Conservation (phyloP, 2,797 vertebrate genomes). For the Argyrosomus regius region DNA sequence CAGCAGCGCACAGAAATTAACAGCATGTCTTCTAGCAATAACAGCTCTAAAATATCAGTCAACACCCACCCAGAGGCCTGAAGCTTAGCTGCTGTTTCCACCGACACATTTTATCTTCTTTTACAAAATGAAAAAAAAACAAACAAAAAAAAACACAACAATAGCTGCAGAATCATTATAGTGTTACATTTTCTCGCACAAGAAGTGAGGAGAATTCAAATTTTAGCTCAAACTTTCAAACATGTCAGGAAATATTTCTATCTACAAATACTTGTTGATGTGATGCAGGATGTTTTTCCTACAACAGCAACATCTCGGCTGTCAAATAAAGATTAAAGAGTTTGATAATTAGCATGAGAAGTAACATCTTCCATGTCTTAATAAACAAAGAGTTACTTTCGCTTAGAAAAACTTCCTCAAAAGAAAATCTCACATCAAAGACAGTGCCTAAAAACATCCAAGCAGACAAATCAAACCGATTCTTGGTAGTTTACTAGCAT, state of each 20-base stretch:
- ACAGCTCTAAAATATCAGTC: not conserved
- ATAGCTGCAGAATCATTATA: not conserved
- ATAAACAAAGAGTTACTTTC: slow-evolving; percentile 17
- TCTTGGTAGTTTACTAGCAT: slow-evolving; percentile 7
- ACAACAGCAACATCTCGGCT: not conserved
- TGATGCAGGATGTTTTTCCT: not conserved
- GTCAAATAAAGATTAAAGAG: slow-evolving; percentile 12
- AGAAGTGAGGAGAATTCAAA: not conserved
- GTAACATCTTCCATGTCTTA: slow-evolving; percentile 8
- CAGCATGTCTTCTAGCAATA: not conserved
- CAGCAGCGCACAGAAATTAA: not conserved
- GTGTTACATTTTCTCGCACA: not conserved
- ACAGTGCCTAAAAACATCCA: slow-evolving; percentile 3
- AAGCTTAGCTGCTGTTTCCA: not conserved
- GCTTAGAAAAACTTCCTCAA: slow-evolving; percentile 7
- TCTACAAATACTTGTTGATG: not conserved
- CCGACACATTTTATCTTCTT: not conserved
- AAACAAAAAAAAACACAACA: too few relatives aligned
- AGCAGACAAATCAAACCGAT: slow-evolving; percentile 15
- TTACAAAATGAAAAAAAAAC: not conserved
- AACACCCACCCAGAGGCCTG: not conserved
- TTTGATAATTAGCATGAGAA: slow-evolving; percentile 12
- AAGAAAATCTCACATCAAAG: slow-evolving; percentile 34
- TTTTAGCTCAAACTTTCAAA: not conserved
- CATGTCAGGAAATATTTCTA: not conserved